phyloP scores from a whole-genome alignment of 1,140 invertebrate genomes.

The Lysiphlebus fabarum region DNA sequence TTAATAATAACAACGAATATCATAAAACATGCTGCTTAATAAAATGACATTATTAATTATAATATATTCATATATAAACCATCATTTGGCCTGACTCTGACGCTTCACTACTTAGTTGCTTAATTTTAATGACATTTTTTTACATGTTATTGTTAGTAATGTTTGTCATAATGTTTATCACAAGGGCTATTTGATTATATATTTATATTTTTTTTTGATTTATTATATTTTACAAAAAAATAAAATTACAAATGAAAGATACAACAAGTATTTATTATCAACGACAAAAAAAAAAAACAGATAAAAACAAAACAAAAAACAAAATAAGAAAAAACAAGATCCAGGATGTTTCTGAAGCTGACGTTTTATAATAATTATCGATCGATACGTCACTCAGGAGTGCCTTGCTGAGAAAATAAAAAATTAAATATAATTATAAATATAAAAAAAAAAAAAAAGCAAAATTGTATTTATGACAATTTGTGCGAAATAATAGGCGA shows the following conservation, averaged over 20 bases:
- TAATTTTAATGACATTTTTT: slow-evolving; percentile 31
- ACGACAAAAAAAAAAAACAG: not conserved
- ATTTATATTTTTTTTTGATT: not conserved
- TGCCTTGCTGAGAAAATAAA: slow-evolving; percentile 2
- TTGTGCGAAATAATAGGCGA: slow-evolving; percentile 70
- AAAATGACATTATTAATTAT: slow-evolving; percentile 38
- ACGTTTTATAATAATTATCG: slow-evolving; percentile 6
- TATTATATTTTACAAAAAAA: not conserved
- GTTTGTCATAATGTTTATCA: slow-evolving; percentile 32
- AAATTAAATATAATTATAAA: slow-evolving; percentile 2
- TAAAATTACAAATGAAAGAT: too few relatives aligned
- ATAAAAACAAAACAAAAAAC: slow-evolving; percentile 1
- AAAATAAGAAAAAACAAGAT: not conserved
- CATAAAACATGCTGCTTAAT: slow-evolving; percentile 37
- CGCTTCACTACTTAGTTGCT: slow-evolving; percentile 49
- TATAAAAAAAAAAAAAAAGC: slow-evolving; percentile 17
- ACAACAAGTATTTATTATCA: not conserved
- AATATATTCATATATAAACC: slow-evolving; percentile 13
- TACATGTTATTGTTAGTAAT: slow-evolving; percentile 30
- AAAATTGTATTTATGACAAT: slow-evolving; percentile 20
- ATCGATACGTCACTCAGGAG: slow-evolving; percentile 26
- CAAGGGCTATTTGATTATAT: not conserved
- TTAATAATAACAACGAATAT: slow-evolving; percentile 29
- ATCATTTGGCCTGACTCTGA: slow-evolving; percentile 34
- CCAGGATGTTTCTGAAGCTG: not conserved